Conservation (phyloP, 2,113 vertebrate species). For the Lycaon pictus region DNA sequence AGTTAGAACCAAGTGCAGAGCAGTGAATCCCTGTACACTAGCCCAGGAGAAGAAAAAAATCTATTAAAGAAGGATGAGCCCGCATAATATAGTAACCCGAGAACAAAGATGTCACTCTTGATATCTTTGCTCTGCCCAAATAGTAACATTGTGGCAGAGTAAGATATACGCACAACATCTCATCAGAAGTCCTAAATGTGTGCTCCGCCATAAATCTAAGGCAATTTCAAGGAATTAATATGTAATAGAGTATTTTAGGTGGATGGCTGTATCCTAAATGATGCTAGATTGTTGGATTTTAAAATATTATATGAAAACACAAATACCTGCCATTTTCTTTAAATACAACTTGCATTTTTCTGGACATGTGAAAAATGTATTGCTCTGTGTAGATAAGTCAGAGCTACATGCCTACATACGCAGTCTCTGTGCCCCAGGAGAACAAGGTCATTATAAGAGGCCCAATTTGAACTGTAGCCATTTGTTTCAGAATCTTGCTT, state of each 20-base stretch:
- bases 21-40: neutral
- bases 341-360: neutral
- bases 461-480: neutral
- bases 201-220: neutral
- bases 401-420: neutral
- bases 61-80: neutral
- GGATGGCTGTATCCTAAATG: neutral
- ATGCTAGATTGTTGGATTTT: neutral
- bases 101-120: neutral
- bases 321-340: neutral
- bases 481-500: neutral
- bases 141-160: neutral
- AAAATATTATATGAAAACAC: neutral
- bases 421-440: neutral
- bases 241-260: neutral
- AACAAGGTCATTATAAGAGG: neutral
- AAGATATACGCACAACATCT: neutral
- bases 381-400: neutral
- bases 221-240: neutral
- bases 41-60: neutral
- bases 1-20: neutral
- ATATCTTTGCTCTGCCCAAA: neutral
- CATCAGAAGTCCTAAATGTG: neutral
- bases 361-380: neutral
- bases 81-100: neutral